Evolutionary conservation across 2,113 vertebrate genomes (phyloP).

Genomic region (Spermophilus dauricus): DNA sequence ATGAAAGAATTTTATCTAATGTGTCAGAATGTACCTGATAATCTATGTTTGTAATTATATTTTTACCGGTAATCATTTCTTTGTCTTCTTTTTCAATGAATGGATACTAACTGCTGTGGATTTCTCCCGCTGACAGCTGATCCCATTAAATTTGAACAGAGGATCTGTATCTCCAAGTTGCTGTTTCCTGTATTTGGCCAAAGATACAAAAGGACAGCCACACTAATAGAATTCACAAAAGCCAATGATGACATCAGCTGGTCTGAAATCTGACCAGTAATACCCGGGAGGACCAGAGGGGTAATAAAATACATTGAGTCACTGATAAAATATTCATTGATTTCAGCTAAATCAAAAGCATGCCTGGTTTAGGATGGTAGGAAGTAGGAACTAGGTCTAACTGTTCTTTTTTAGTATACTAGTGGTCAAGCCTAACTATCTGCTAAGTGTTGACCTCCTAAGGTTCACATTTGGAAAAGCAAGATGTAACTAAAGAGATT

Average conservation of each 20-base stretch:
- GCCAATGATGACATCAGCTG: constrained; percentile 74
- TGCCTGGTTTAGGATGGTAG: not conserved
- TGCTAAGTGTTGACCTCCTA: not conserved
- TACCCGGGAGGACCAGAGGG: constrained; percentile 51
- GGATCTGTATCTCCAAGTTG: not conserved
- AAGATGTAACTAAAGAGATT: not conserved
- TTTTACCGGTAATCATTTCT: constrained; percentile 20
- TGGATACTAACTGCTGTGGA: not conserved
- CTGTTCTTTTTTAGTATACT: not conserved
- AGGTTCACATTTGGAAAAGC: constrained; percentile 12
- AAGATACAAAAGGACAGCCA: not conserved
- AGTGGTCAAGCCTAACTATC: not conserved
- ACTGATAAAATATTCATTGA: constrained; percentile 71
- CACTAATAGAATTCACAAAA: constrained; percentile 44
- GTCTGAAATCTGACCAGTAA: constrained; percentile 59
- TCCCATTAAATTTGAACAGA: not conserved
- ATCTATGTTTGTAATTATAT: not conserved
- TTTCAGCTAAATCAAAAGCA: constrained; percentile 62
- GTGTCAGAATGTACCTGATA: not conserved
- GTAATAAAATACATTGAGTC: constrained; percentile 58
- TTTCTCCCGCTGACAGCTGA: constrained; percentile 11
- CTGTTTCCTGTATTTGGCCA: constrained; percentile 53
- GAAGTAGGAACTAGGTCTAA: not conserved
- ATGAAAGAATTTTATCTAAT: not conserved
- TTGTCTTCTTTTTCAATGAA: constrained; percentile 35